Evolutionary conservation across 2,888 invertebrate species (phyloP), one percentile per base, ranked within the genome.

Genomic region (Leptinotarsa tumamoca): DNA sequence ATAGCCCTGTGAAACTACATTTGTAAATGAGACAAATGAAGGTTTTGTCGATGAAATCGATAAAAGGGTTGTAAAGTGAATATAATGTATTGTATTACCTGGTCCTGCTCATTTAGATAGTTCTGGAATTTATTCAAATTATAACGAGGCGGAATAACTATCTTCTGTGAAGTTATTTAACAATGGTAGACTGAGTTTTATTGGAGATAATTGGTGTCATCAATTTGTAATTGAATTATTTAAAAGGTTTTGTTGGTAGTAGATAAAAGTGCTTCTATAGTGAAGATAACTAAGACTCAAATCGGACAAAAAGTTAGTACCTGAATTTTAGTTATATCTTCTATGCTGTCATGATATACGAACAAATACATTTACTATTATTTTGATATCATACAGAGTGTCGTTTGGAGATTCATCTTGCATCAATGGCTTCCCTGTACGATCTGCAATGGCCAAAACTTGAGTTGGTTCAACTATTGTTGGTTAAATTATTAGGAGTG

Each of bases 51-150:
- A 61, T 58, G 52, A 58, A 58, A 51, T 68, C 68, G 56, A 61
- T 58, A 61, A 58, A 58, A 51, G 75, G 75, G 71, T 67, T 75
- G 71, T 71, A 61, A 75, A 75, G 71, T 75, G 71, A 68, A 69
- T 51, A 18, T 43, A 52, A 21, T n/a, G 51, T 52, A 74, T 74
- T 58, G 52, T 70, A 21, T 13, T 18, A 18, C 63, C 43, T 49
- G 58, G 33, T 27, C 3, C 43, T 33, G 21, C 70, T 61, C 27
- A 61, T 71, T 61, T 50, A 71, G 70, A 71, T 71, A 71, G 21
- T 27, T 17, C 27, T n/a, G 63, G 63, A 63, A 33, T 63, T 27
- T 63, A 63, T 63, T 63, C 14, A 63, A 63, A 63, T 63, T 17
- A 63, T 27, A 17, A 33, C 63, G 63, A 63, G 13, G n/a, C 33